phyloP scores from a whole-genome alignment of 2,888 invertebrate genomes.

The Xestoiulus laeticollis region DNA sequence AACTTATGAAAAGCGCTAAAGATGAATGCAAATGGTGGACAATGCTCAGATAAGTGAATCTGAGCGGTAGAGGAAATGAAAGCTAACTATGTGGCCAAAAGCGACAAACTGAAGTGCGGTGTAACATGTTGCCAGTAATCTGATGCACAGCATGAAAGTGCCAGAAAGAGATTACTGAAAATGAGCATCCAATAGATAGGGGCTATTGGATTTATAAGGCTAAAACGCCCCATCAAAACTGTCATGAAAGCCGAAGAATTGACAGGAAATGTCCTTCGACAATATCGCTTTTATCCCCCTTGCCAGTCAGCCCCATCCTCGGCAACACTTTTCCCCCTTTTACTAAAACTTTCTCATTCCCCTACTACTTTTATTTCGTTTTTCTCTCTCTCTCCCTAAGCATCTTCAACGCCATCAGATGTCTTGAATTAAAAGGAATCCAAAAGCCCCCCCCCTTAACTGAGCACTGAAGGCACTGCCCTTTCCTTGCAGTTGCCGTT shows the following conservation, averaged over 20 bases:
- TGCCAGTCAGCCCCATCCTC: neutral
- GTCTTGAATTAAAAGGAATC: slow-evolving; percentile 45
- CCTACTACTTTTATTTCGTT: slow-evolving; percentile 42
- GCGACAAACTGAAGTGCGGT: slow-evolving; percentile 5
- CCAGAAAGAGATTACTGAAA: slow-evolving; percentile 39
- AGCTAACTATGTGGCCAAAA: slow-evolving; percentile 36
- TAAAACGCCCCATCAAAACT: slow-evolving; percentile 42
- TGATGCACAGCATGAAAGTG: slow-evolving; percentile 35
- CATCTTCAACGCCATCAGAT: slow-evolving; percentile 43
- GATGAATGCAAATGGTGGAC: neutral
- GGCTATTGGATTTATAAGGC: slow-evolving; percentile 39
- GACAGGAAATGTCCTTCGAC: slow-evolving; percentile 48
- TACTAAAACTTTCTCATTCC: neutral
- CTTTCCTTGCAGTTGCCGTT: neutral
- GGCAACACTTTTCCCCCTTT: slow-evolving; percentile 15
- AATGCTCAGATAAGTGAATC: slow-evolving; percentile 20
- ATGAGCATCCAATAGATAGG: slow-evolving; percentile 43
- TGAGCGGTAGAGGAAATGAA: neutral
- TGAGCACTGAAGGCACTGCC: neutral
- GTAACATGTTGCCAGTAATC: slow-evolving; percentile 39
- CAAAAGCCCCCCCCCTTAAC: neutral
- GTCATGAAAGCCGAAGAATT: slow-evolving; percentile 46
- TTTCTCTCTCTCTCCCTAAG: slow-evolving; percentile 23
- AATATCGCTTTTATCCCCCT: slow-evolving; percentile 44
- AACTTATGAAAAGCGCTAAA: neutral